Evolutionary conservation across 30 jellyfish, hydroid and myxozoan species (phyloP).

Genomic region (Sanderia malayensis): DNA sequence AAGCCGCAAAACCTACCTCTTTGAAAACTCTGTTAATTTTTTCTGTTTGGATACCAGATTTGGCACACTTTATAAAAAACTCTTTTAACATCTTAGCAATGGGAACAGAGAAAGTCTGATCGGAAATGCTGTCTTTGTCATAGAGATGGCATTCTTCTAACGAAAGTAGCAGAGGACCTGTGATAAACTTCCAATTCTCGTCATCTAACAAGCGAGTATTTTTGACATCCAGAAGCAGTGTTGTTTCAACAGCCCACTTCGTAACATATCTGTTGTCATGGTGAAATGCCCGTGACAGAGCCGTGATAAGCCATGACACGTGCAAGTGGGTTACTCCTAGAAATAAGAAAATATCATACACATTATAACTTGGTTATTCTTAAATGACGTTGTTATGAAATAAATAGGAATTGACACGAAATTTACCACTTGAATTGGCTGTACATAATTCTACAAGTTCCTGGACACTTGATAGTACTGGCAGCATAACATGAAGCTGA

Average conservation of each 20-base stretch:
- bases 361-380: too few relatives aligned
- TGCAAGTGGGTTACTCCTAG: constrained; percentile 49
- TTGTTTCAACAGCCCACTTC: constrained; percentile 74
- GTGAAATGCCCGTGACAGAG: constrained; percentile 61
- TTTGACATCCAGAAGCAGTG: constrained; percentile 38
- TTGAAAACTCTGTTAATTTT: constrained; percentile 8
- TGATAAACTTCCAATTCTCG: constrained; percentile 28
- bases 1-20: constrained; percentile 28
- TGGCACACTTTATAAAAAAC: constrained; percentile 30
- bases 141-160: constrained; percentile 32
- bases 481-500: constrained; percentile 64
- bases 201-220: constrained; percentile 14
- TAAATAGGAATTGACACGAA: too few relatives aligned
- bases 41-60: constrained; percentile 11
- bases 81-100: constrained; percentile 21
- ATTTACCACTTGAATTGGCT: constrained; percentile 3
- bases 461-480: constrained; percentile 32
- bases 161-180: constrained; percentile 43
- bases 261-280: constrained; percentile 74
- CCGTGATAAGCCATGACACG: constrained; percentile 70
- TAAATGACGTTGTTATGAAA: too few relatives aligned
- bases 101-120: constrained; percentile 5
- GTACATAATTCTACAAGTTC: constrained; percentile 19
- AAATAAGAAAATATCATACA: too few relatives aligned
- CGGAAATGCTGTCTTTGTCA: constrained; percentile 31